Percentiles rank a stretch among this genome's conserved stretches.
Evolutionary conservation across 2,113 vertebrate species (phyloP).

Genomic region (Lepidothrix coronata): DNA sequence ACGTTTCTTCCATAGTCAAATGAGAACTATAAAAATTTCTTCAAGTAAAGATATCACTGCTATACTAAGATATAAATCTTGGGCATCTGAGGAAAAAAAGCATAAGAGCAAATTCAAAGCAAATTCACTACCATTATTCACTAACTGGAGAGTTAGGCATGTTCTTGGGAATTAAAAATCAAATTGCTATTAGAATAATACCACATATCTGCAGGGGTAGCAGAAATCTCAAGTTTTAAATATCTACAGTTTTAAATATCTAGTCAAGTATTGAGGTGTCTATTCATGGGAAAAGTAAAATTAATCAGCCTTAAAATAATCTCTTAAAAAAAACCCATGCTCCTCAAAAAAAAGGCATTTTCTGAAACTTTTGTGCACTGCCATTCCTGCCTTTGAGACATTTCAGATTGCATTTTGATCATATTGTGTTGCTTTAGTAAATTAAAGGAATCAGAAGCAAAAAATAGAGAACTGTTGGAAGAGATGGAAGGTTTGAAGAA

Average conservation of each 20-base stretch:
- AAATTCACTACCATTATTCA: background rate
- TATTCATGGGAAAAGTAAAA: background rate
- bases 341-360: background rate
- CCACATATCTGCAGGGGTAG: background rate
- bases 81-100: background rate
- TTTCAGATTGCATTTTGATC: background rate
- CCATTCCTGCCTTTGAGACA: background rate
- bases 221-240: background rate
- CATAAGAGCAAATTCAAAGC: background rate
- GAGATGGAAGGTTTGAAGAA: slow-evolving; percentile 89
- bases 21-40: background rate
- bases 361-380: background rate
- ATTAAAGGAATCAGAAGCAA: slow-evolving; percentile 88
- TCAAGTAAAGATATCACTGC: background rate
- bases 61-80: background rate
- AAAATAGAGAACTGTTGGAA: slow-evolving; percentile 82
- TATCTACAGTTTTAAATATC: background rate
- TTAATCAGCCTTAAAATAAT: background rate
- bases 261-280: background rate
- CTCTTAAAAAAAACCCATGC: fast-evolving
- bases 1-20: background rate
- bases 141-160: background rate
- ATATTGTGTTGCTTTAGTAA: slow-evolving; percentile 76
- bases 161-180: background rate
- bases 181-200: background rate